Percentiles rank a stretch among this genome's conserved stretches.
phyloP scores from a whole-genome alignment of 2,888 invertebrate species.

The Synanthedon myopaeformis region DNA sequence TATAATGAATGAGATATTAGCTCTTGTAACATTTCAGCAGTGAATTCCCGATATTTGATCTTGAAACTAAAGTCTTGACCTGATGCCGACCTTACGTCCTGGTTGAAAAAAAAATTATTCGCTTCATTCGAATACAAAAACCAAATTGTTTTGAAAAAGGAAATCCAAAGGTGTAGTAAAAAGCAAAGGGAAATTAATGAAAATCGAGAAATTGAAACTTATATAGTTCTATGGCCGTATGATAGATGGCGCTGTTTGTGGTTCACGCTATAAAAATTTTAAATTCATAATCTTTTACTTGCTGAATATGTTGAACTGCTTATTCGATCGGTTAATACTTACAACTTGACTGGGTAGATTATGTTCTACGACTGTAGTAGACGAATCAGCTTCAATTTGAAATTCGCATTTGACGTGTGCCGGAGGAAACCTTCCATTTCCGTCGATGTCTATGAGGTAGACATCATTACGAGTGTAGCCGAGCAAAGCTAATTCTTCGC shows the following conservation, averaged over 20 bases:
- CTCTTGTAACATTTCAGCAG: constrained; percentile 91
- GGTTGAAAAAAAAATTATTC: constrained; percentile 5
- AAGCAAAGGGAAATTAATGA: no score
- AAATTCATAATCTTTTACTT: no score
- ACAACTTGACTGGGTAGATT: constrained; percentile 90
- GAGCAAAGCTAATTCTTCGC: constrained; percentile 89
- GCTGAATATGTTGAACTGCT: no score
- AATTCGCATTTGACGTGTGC: constrained; percentile 94
- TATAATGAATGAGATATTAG: constrained; percentile 89
- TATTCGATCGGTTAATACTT: constrained; percentile 9
- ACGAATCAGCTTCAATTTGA: constrained; percentile 87
- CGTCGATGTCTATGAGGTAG: constrained; percentile 93
- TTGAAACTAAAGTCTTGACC: constrained; percentile 86
- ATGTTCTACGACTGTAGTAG: constrained; percentile 90
- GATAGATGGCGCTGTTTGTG: no score
- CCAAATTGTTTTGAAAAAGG: neutral
- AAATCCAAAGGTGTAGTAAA: no score
- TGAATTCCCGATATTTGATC: constrained; percentile 90
- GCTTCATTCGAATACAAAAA: neutral
- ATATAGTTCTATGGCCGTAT: no score
- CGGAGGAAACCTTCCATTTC: constrained; percentile 91
- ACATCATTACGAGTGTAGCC: constrained; percentile 92
- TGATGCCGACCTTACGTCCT: constrained; percentile 83
- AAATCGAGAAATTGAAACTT: no score
- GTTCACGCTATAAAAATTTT: no score